phyloP scores from a whole-genome alignment of 2,888 invertebrate genomes.

The Acrobasis consociella region DNA sequence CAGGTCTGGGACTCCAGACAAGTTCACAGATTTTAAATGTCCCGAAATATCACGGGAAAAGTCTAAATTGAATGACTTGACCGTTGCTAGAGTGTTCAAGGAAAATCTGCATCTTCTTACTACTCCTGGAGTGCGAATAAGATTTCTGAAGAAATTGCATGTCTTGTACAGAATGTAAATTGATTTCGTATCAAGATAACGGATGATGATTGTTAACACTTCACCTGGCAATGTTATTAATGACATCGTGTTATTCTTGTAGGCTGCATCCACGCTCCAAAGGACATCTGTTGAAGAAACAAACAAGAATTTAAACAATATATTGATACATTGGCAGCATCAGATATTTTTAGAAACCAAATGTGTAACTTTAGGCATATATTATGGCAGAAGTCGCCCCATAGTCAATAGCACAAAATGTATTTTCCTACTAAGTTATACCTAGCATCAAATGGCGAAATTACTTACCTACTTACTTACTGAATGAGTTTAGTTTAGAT shows the following conservation, averaged over 20 bases:
- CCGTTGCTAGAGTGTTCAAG: background rate
- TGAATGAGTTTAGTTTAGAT: no score
- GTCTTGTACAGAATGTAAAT: background rate
- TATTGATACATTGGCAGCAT: no score
- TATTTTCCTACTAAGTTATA: no score
- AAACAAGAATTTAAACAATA: no score
- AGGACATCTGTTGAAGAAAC: no score
- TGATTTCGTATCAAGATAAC: constrained; percentile 4
- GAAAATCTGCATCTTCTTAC: background rate
- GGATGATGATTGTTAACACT: constrained; percentile 17
- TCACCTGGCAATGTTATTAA: constrained; percentile 19
- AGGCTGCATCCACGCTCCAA: no score
- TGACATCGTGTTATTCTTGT: constrained; percentile 24
- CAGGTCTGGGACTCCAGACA: background rate
- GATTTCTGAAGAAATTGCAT: background rate
- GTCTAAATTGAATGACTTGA: background rate
- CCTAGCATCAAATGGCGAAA: no score
- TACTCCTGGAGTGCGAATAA: background rate
- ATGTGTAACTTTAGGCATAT: no score
- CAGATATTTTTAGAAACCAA: no score
- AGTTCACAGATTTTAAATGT: background rate
- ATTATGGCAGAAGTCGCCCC: no score
- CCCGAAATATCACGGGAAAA: background rate
- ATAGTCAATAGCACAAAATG: no score
- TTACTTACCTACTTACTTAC: no score